Base-by-base conservation (phyloP, 35 echinoderm and acorn worm species). In the Ophioderma brevispina region DNA sequence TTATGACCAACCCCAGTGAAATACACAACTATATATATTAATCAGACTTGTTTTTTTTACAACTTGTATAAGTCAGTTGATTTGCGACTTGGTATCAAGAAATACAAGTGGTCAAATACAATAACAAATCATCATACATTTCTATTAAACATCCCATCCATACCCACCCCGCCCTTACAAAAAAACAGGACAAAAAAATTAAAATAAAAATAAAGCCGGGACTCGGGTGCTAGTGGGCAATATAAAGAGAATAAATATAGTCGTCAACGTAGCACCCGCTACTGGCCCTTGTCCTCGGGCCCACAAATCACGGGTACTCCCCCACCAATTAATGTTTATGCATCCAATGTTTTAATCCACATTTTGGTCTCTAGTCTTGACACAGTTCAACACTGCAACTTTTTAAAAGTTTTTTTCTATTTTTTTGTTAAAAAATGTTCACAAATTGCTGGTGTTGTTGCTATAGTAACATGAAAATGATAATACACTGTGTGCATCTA, bases 391-490 rank as follows among this genome's bases (percentile, higher is more conserved):
- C 59, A 70, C 59, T 25, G 28, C 17, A 25, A 70, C 59, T 30
- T 70, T 70, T 70, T 70, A 4, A 3, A 70, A 70, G 10, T 25
- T 70, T 70, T 70, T 70, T 70, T 70, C 59, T 70, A 70, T 70
- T 30, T 70, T 70, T 70, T 70, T 18, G 15, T 70, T 70, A 70
- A 70, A 52, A 70, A 70, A 70, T 25, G 28, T 70, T 70, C 59
- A 70, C 28, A 70, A 70, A 70, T 70, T 70, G 59, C 59, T 70
- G 59, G 59, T 70, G 59, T 70, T 70, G 59, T 70, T 70, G 59
- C 28, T 70, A 70, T 70, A 70, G 59, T 70, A 70, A 70, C 59
- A 17, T 8, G 4, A 17, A 70, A 70, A 70, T 25, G 59, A 70
- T 25, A 70, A 25, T 18, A 70, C 59, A 70, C 28, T 70, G 59